phyloP scores from a whole-genome alignment of 2,113 vertebrate genomes.

The Oplegnathus fasciatus region DNA sequence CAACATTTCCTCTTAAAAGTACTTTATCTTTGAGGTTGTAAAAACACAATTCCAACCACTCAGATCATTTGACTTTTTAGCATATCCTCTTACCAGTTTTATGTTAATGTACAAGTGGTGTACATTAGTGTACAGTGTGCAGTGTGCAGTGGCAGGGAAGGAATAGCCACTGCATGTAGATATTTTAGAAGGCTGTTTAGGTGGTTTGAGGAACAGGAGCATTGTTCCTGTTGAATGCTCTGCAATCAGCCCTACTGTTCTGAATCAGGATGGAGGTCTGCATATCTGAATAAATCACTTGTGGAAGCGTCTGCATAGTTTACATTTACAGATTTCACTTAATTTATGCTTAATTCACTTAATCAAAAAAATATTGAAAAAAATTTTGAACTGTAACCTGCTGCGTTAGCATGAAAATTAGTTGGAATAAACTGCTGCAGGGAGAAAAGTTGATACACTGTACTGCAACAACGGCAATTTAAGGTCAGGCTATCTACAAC shows the following conservation, averaged over 20 bases:
- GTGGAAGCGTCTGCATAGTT: neutral
- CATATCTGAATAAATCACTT: neutral
- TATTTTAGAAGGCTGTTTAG: too few relatives aligned
- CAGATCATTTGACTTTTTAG: neutral
- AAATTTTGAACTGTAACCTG: slow-evolving; percentile 23
- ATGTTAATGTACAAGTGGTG: neutral
- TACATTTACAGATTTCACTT: neutral
- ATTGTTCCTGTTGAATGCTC: neutral
- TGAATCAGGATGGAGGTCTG: neutral
- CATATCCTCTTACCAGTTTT: neutral
- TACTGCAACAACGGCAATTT: neutral
- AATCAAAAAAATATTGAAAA: neutral
- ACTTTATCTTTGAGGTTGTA: neutral
- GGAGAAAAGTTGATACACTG: neutral
- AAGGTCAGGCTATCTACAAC: neutral
- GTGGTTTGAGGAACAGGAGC: neutral
- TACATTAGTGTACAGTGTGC: neutral
- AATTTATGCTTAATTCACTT: neutral
- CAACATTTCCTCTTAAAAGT: neutral
- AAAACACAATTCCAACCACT: neutral
- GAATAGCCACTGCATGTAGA: too few relatives aligned
- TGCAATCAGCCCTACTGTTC: neutral
- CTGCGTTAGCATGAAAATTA: neutral
- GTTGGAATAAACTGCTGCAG: slow-evolving; percentile 34
- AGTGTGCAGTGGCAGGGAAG: neutral